A percentile compares a stretch with the other conserved stretches of the same genome.
These are phyloP conservation scores for Chesias legatella DNA, from an alignment of 2,888 invertebrate genomes.

Conservation along the genomic window DNA sequence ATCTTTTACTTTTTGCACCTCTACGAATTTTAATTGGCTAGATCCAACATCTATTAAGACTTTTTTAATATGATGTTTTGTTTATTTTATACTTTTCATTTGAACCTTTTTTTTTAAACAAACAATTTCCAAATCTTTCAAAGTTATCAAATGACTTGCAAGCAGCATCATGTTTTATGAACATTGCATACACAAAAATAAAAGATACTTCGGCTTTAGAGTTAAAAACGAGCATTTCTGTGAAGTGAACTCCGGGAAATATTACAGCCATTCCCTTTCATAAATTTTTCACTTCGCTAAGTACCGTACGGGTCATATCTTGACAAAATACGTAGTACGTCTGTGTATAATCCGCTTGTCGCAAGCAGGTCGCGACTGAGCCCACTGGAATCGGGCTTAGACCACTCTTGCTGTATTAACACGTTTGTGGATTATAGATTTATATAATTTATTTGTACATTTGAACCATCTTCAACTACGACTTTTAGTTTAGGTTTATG, in stretches of 20 bases:
- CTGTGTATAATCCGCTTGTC: conserved; percentile 52
- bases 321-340: conserved; percentile 42
- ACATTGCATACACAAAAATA: too few species aligned
- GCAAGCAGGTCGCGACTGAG: conserved; percentile 37
- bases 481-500: too few species aligned
- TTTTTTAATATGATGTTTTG: too few species aligned
- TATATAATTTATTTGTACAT: conserved; percentile 8
- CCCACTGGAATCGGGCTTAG: conserved; percentile 23
- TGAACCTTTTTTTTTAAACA: too few species aligned
- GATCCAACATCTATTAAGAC: too few species aligned
- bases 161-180: too few species aligned
- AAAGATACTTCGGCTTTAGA: too few species aligned
- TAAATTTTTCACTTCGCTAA: conserved; percentile 23
- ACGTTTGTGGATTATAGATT: conserved; percentile 27
- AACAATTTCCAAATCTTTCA: too few species aligned
- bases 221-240: not conserved
- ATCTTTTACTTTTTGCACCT: too few species aligned
- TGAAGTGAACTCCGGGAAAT: conserved; percentile 1
- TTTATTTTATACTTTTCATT: too few species aligned
- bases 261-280: conserved; percentile 17
- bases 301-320: conserved; percentile 32
- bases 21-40: too few species aligned
- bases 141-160: too few species aligned
- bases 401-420: conserved; percentile 28
- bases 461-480: not conserved